Evolutionary conservation across 1,140 invertebrate genomes (phyloP), one percentile per base, ranked within the genome.

Genomic region (Protaetia brevitarsis): DNA sequence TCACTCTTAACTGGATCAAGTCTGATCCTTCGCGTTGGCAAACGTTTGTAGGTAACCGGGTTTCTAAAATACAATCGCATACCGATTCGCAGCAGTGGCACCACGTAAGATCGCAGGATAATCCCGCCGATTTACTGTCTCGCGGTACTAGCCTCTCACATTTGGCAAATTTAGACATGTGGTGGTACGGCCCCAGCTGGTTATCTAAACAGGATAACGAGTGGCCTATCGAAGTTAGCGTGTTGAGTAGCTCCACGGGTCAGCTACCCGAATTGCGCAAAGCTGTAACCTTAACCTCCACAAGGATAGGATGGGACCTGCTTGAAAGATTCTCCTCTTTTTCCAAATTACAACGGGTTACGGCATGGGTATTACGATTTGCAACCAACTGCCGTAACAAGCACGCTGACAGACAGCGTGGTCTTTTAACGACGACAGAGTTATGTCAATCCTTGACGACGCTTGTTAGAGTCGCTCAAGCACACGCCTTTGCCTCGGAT

Each of bases 81-180:
- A 73, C 79, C 0, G 26, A 66, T 11, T 69, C 71, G 0, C 56
- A 67, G 1, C 56, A 69, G 4, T 66, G 66, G 63, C 4, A 16
- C n/a, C 61, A 68, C 29, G 34, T 71, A n/a, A 30, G 29, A 13
- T 37, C 60, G 19, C 3, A 45, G 5, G 41, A 62, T 34, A 82
- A 82, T 65, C 79, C 80, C 1, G 78, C 80, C 0, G 80, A 82
- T 72, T 63, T 78, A 13, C 61, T 79, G 59, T 81, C 80, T 0
- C 61, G 81, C n/a, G 80, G 81, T 16, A 27, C 70, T 21, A 10
- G 66, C n/a, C 66, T 71, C 1, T 59, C 36, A 10, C 31, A 66
- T 8, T 65, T 81, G 19, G 28, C 45, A 6, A 36, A 66, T 13
- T 71, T 63, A 56, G 11, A 59, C 11, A 63, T 81, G 19, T 82